Base-by-base conservation (phyloP, 1,140 invertebrate species). In the Lordiphosa clarofinis region DNA sequence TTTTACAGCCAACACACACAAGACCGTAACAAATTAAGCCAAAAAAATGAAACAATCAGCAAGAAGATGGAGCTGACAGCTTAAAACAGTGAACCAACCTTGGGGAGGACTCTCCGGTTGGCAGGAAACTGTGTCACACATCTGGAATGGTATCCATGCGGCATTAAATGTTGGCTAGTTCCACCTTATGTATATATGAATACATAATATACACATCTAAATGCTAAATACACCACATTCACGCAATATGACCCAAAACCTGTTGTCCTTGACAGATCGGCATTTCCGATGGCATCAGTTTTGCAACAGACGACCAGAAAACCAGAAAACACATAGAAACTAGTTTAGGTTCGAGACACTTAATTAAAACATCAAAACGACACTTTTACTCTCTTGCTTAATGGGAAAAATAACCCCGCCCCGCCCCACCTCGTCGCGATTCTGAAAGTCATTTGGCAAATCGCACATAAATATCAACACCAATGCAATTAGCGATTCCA, bases 161-260 rank as follows among this genome's bases (percentile, higher is more conserved):
- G 19, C 19, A 19, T 6, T 11, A 10, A 35, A 35, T 50, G 19
- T 38, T 9, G 21, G 21, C 21, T 24, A 24, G 21, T 24, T 24
- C 21, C 47, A 62, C 58, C 61, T 40, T 65, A 57, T 66, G 58
- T 65, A 64, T 66, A 67, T 65, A 64, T 64, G 61, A 8, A 46
- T 56, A 68, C 64, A 68, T 68, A 68, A 68, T 68, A 68, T 68
- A 68, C 68, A 65, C 50, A 69, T 69, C 55, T 71, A 70, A 71
- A 69, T 69, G 66, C 66, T 68, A 70, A 69, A 63, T 40, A 49
- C 39, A 19, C 56, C 43, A 5, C 43, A 43, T 31, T 31, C 66
- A 69, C 66, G 64, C 56, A 69, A 68, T 31, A 31, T 70, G 57
- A 28, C 66, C 50, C 66, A 70, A 68, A 69, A 70, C 57, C 66